Evolutionary conservation across 2,797 vertebrate species (phyloP).

Genomic region (Nasua narica): DNA sequence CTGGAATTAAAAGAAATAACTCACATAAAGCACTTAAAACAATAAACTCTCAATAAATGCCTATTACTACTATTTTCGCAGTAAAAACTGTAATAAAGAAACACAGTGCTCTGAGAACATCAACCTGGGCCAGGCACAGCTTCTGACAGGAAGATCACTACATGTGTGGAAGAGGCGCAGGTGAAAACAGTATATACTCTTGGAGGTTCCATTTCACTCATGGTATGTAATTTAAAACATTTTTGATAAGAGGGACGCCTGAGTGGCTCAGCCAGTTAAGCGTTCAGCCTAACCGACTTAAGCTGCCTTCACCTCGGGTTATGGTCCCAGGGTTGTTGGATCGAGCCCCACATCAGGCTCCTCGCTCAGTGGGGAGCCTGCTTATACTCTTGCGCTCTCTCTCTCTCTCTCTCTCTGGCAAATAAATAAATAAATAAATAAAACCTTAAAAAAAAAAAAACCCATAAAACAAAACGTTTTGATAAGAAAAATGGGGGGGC

Average conservation of each 20-base stretch:
- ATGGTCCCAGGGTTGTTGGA: no score
- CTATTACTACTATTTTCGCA: background rate
- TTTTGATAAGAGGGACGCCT: background rate
- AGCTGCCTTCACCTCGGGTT: no score
- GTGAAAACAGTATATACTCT: background rate
- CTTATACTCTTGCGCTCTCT: no score
- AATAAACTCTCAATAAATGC: background rate
- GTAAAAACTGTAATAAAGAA: background rate
- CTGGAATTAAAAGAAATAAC: background rate
- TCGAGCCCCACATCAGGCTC: no score
- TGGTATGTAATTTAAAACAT: background rate
- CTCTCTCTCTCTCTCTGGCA: no score
- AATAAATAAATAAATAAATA: no score
- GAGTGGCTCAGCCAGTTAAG: no score
- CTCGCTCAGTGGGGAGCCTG: no score
- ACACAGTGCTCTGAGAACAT: background rate
- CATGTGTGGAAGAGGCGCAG: background rate
- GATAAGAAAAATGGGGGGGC: no score
- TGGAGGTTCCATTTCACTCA: background rate
- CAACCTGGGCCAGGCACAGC: background rate
- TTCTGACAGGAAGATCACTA: background rate
- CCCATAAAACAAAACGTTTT: no score
- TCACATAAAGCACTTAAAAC: background rate
- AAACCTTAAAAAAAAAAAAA: no score
- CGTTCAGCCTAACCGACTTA: no score